Base-by-base conservation (phyloP, 2,797 vertebrate species). In the Toxotes lorentzi region DNA sequence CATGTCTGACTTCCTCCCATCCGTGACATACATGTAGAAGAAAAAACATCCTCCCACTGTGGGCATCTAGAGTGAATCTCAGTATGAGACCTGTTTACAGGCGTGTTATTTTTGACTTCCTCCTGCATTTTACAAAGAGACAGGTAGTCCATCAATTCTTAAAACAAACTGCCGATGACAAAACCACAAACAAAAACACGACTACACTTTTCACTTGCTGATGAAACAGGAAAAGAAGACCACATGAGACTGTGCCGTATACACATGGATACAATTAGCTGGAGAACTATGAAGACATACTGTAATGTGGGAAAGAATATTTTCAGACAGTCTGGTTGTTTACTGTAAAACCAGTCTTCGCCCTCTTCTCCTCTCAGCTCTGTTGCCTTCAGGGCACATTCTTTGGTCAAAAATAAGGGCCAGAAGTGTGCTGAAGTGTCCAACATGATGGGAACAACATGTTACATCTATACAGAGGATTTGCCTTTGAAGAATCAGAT, bases 1-100 rank as follows among this genome's bases (percentile, higher is more conserved):
- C 86, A 86, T 64, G 68, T 89, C 61, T 70, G 69, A 85, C 79
- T 84, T 84, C 74, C 76, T 88, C 71, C 70, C 40, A 38, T 54
- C 58, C 23, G 34, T 60, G 58, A 65, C 79, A 60, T 27, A 81
- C 34, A 70, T 47, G 12, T 7, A 70, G 54, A 84, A 54, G 40
- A 68, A 71, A 83, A 74, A 87, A 79, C 70, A 61, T 79, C 80
- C 43, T 68, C 51, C 43, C n/a, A 23, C 65, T 43, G 6, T 9
- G 58, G 16, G 30, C 34, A 38, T n/a, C 50, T 35, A 9, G 4
- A 50, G 40, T 13, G 69, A 69, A 1, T 57, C 60, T 48, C 17
- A 40, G 48, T 14, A 10, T 16, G n/a, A 43, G 53, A 75, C 6
- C 3, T 5, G 21, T 19, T n/a, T 40, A 9, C 21, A 69, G 6